These are phyloP conservation scores for Musca domestica DNA, from an alignment of 1,140 invertebrate species.

Conservation along the genomic window DNA sequence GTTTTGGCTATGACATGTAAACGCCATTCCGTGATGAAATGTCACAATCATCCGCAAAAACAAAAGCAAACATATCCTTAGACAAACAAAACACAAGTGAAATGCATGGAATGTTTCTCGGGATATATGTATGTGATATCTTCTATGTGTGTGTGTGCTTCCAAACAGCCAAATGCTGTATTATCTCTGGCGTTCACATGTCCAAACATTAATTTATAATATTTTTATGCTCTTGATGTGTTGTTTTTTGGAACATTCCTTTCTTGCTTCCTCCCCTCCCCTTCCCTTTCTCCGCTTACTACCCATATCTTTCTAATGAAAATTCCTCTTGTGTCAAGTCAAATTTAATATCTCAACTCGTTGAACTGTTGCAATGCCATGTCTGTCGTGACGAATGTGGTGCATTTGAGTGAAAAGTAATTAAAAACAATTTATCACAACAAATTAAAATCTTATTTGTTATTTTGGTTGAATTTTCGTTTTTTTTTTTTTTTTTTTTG, in stretches of 20 bases:
- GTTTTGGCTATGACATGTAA: constrained; percentile 45
- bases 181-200: not conserved
- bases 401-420: constrained; percentile 8
- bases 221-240: not conserved
- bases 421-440: constrained; percentile 19
- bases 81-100: not conserved
- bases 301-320: constrained; percentile 3
- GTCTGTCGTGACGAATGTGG: not conserved
- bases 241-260: not conserved
- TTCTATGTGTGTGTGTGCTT: not conserved
- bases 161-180: not conserved
- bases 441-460: constrained; percentile 9
- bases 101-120: not conserved
- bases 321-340: constrained; percentile 18
- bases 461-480: not conserved
- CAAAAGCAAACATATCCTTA: not conserved
- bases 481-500: not conserved
- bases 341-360: constrained; percentile 10
- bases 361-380: not conserved
- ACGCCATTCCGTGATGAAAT: constrained; percentile 53
- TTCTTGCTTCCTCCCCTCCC: too few species aligned
- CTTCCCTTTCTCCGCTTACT: not conserved
- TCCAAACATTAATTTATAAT: too few species aligned
- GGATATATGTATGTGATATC: too few species aligned
- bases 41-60: constrained; percentile 39